Percentiles rank a stretch among this genome's conserved stretches.
Conservation (phyloP, 2,113 vertebrate species). For the Thryonomys swinderianus region DNA sequence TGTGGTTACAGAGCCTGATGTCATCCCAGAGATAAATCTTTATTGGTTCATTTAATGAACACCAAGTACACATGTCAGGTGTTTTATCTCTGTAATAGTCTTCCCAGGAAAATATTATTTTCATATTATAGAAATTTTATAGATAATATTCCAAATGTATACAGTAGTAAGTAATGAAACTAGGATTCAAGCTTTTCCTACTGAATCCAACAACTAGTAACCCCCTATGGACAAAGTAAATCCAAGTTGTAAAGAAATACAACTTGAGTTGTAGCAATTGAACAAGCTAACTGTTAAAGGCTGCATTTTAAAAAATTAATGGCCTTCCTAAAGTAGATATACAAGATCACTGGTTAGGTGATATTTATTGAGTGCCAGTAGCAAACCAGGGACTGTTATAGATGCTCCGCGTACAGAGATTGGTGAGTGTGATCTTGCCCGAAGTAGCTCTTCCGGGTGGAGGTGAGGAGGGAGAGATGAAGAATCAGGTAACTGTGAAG, state of each 20-base stretch:
- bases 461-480: not conserved
- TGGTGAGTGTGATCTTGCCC: not conserved
- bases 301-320: not conserved
- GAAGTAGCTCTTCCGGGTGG: not conserved
- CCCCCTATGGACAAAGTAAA: not conserved
- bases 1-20: not conserved
- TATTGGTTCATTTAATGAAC: not conserved
- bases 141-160: not conserved
- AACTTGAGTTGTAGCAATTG: not conserved
- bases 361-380: not conserved
- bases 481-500: not conserved
- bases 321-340: not conserved
- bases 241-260: slow-evolving; percentile 6
- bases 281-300: not conserved
- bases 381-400: not conserved
- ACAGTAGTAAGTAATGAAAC: not conserved
- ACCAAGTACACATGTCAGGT: not conserved
- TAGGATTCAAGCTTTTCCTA: not conserved
- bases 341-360: not conserved
- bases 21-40: not conserved
- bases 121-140: not conserved
- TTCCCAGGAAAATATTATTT: not conserved
- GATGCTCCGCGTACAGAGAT: not conserved
- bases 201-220: not conserved
- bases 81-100: not conserved